A percentile compares a stretch with the other conserved stretches of the same genome.
phyloP scores from a whole-genome alignment of 2,113 vertebrate genomes.

The Mustelus asterias region DNA sequence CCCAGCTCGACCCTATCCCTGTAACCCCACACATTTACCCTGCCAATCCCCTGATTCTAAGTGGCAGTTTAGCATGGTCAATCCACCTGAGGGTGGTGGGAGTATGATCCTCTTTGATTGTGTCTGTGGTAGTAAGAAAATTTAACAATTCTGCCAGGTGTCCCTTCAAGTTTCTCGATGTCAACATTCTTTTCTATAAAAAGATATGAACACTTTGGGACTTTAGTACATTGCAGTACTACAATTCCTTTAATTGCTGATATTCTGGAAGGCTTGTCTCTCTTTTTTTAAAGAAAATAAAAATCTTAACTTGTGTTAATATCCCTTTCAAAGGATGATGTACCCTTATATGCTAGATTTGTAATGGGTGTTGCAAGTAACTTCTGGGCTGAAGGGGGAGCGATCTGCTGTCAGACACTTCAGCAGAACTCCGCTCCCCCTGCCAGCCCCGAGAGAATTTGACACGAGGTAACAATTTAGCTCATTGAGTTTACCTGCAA shows the following conservation, averaged over 20 bases:
- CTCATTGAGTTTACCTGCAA: background rate
- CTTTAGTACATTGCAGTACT: background rate
- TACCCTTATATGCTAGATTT: background rate
- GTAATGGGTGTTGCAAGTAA: background rate
- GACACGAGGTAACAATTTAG: background rate
- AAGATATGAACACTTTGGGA: background rate
- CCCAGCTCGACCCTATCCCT: too few species aligned
- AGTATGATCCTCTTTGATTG: background rate
- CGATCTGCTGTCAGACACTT: background rate
- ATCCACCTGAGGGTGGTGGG: too few species aligned
- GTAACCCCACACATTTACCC: too few species aligned
- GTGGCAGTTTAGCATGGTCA: too few species aligned
- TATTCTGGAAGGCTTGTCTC: background rate
- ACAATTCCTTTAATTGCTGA: background rate
- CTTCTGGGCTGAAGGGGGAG: background rate
- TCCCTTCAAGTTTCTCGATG: background rate
- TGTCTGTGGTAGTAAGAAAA: background rate
- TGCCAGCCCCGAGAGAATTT: background rate
- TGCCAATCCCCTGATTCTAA: too few species aligned
- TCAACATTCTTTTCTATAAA: too few species aligned
- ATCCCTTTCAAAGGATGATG: background rate
- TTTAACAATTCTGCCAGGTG: background rate
- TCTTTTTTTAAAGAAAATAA: background rate
- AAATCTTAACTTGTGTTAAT: background rate
- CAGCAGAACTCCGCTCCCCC: background rate